Base-by-base conservation (phyloP, 2,888 invertebrate species). In the Agriotes lineatus region DNA sequence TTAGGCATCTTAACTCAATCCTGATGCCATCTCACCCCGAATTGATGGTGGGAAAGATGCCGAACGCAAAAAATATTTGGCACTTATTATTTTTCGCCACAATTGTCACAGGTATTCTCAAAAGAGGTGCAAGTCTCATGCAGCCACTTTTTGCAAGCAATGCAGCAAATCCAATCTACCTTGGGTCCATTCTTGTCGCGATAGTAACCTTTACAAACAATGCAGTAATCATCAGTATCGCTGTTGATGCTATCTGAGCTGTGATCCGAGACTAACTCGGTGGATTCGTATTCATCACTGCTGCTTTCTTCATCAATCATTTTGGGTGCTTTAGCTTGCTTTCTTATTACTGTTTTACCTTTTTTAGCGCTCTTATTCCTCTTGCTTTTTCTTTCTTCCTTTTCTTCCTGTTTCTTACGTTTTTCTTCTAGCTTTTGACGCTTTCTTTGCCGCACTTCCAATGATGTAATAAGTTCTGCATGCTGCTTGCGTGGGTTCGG, bases 281-380 rank as follows among this genome's bases (percentile, higher is more conserved):
- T 60, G 48, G 25, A 25, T 5, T 25, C 25, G 25, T 25, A 25
- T 25, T 25, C 25, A 25, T 39, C 22, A 42, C 39, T 19, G 39
- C 57, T 42, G 57, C 57, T 58, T 20, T 25, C 30, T 57, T 57
- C 39, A 37, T n/a, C 7, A 37, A 57, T 57, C 39, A 57, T 57
- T 57, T 57, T 57, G 39, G 44, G 18, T 59, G 59, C 18, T 59
- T 44, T 16, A 44, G 59, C 59, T 59, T 44, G 30, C 30, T 59
- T 59, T 59, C 25, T 59, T 59, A 59, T 59, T 59, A 44, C 45
- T 59, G 59, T 57, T 57, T 57, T 57, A 37, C 39, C 19, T 37
- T 37, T 57, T 57, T 57, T 57, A 57, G 33, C 50, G 52, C 33
- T 52, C 18, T 56, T 35, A 33, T 56, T 56, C 56, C 19, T 37